Base-by-base conservation (phyloP, 2,113 vertebrate genomes). In the Junco hyemalis region DNA sequence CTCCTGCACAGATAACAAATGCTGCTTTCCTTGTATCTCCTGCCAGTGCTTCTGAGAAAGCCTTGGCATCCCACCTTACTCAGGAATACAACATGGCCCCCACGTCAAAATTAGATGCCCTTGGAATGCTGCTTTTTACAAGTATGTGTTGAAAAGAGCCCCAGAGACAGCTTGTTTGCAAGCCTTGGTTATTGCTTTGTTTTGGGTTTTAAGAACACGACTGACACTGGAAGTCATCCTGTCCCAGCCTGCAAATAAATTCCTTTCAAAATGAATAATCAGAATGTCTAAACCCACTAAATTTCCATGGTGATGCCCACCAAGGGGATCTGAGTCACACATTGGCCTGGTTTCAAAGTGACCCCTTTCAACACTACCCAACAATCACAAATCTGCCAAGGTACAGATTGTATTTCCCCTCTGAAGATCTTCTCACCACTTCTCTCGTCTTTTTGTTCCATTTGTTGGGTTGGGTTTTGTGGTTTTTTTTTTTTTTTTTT, bases 321-420 rank as follows among this genome's bases (percentile, higher is more conserved):
- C 29, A 33, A 0, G 0, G 51, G 48, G 21, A 18, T 38, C 15
- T 81, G 48, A 0, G 2, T 47, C 59, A 60, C 5, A 13, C 3
- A 5, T 28, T 60, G 81, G 10, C 4, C 56, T 81, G 29, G 28
- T 73, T 86, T 88, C 8, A 11, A 92, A 86, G 26, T 16, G 22
- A 59, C 3, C 2, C 2, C 15, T 81, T 92, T 70, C 80, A 71
- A 44, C 7, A n/a, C 6, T 18, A 14, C 14, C 11, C 8, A 54
- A 23, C 29, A 65, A 8, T 25, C 44, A 54, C 17, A 86, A 48
- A 54, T 33, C 35, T 93, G 33, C 22, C 5, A 42, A 60, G 25
- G 25, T 10, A 4, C 7, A 71, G 35, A 8, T 38, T 45, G 21
- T 31, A 14, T 33, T 70, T 13, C 51, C 9, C 3, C 36, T 47